Percentiles rank a stretch among this genome's conserved stretches.
Conservation (phyloP, 2,797 vertebrate genomes). For the Mormyrops attenuatus region DNA sequence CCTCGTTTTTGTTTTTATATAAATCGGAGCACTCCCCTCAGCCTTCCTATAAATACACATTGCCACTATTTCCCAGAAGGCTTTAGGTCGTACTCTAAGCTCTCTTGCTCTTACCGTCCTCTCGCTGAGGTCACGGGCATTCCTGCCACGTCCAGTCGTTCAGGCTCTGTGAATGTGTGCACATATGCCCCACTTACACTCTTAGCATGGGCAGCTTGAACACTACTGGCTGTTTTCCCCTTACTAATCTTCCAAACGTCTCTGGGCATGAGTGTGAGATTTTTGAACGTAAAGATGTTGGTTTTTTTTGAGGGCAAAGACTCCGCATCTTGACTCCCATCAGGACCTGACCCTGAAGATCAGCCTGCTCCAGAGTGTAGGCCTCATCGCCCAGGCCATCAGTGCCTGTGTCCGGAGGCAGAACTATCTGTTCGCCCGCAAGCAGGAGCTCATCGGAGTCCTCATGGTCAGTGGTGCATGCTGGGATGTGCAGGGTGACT, state of each 20-base stretch:
- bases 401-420: slow-evolving; percentile 58
- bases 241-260: not conserved
- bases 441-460: slow-evolving; percentile 75
- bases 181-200: not conserved
- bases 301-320: not conserved
- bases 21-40: not conserved
- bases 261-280: not conserved
- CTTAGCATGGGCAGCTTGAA: not conserved
- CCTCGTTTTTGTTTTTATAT: not conserved
- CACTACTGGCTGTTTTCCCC: not conserved
- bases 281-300: not conserved
- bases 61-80: not conserved
- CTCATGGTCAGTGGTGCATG: slow-evolving; percentile 73
- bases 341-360: slow-evolving; percentile 88
- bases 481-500: not conserved
- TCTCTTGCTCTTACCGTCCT: not conserved
- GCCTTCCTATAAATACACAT: not conserved
- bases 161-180: not conserved
- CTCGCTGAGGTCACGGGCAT: not conserved
- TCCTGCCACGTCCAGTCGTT: not conserved
- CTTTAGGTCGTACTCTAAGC: not conserved
- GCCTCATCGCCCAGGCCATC: slow-evolving; percentile 77
- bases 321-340: not conserved
- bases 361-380: slow-evolving; percentile 78
- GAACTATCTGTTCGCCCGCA: slow-evolving; percentile 73